Percentiles rank a stretch among this genome's conserved stretches.
These are phyloP conservation scores for Pantherophis alleghaniensis DNA, from an alignment of 2,797 vertebrate species.

Conservation along the genomic window DNA sequence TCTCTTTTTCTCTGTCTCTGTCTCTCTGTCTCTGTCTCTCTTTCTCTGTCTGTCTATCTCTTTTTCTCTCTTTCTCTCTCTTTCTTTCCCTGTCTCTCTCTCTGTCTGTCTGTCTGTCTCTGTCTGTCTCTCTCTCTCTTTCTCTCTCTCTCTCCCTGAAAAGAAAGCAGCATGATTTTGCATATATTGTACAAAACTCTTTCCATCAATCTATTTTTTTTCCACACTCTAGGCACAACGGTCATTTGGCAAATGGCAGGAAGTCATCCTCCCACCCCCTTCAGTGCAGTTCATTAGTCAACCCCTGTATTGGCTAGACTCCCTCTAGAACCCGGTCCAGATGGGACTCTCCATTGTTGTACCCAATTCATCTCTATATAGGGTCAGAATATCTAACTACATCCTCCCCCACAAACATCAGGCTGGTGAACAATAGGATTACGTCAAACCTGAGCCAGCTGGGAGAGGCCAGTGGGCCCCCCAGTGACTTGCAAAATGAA, in stretches of 20 bases:
- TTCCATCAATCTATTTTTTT: background rate
- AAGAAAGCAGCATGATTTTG: background rate
- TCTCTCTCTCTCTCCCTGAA: background rate
- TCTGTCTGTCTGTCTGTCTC: no score
- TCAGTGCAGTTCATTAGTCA: conserved; percentile 48
- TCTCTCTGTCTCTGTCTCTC: no score
- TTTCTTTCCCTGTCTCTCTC: no score
- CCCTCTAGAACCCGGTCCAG: conserved; percentile 44
- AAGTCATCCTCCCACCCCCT: conserved; percentile 38
- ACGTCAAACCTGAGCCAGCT: conserved; percentile 48
- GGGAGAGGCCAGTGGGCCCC: background rate
- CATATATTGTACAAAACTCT: background rate
- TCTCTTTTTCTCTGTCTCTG: no score
- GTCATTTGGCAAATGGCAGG: conserved; percentile 44
- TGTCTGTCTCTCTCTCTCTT: background rate
- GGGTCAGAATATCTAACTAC: conserved; percentile 39
- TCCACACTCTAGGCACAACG: conserved; percentile 33
- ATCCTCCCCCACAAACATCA: conserved; percentile 6
- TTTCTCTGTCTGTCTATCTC: no score
- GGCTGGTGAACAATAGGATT: conserved; percentile 64
- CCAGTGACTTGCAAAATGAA: conserved; percentile 5
- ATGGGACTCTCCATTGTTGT: conserved; percentile 36
- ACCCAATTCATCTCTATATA: conserved; percentile 32
- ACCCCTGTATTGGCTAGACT: conserved; percentile 31
- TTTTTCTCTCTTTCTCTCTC: no score